phyloP scores from a whole-genome alignment of 2,797 vertebrate genomes.

The Enteromius fasciolatus region DNA sequence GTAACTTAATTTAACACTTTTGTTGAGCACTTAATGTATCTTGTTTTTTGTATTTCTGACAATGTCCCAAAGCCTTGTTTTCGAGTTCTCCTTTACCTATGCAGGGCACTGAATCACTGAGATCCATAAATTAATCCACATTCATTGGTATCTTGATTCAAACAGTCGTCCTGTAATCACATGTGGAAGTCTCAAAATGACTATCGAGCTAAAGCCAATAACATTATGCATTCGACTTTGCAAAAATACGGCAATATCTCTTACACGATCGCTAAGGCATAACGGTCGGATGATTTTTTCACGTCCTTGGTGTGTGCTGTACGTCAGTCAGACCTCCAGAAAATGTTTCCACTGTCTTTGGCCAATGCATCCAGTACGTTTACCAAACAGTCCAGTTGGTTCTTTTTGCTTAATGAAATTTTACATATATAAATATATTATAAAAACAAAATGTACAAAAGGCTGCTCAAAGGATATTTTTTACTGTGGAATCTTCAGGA shows the following conservation, averaged over 20 bases:
- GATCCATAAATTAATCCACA: slow-evolving; percentile 16
- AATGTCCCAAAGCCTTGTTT: slow-evolving; percentile 40
- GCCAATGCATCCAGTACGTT: neutral
- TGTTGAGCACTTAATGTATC: slow-evolving; percentile 58
- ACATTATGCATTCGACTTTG: neutral
- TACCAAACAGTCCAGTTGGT: slow-evolving; percentile 47
- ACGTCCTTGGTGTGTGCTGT: slow-evolving; percentile 13
- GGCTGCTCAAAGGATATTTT: slow-evolving; percentile 75
- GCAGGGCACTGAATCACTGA: slow-evolving; percentile 40
- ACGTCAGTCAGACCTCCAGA: neutral
- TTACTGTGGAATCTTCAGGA: slow-evolving; percentile 76
- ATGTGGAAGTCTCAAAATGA: slow-evolving; percentile 4
- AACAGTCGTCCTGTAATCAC: neutral
- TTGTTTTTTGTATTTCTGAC: slow-evolving; percentile 33
- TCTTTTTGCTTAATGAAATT: slow-evolving; percentile 58
- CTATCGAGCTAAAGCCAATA: slow-evolving; percentile 33
- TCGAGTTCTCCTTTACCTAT: slow-evolving; percentile 44
- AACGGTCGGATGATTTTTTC: neutral
- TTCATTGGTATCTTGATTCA: slow-evolving; percentile 4
- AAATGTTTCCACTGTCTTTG: slow-evolving; percentile 23
- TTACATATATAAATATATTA: slow-evolving; percentile 54
- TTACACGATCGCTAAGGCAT: neutral
- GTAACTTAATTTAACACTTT: slow-evolving; percentile 48
- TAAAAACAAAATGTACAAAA: slow-evolving; percentile 68
- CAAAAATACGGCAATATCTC: slow-evolving; percentile 16